Percentiles rank a stretch among this genome's conserved stretches.
These are phyloP conservation scores for Pinctada fucata DNA, from an alignment of 2,888 invertebrate genomes.

Conservation along the genomic window DNA sequence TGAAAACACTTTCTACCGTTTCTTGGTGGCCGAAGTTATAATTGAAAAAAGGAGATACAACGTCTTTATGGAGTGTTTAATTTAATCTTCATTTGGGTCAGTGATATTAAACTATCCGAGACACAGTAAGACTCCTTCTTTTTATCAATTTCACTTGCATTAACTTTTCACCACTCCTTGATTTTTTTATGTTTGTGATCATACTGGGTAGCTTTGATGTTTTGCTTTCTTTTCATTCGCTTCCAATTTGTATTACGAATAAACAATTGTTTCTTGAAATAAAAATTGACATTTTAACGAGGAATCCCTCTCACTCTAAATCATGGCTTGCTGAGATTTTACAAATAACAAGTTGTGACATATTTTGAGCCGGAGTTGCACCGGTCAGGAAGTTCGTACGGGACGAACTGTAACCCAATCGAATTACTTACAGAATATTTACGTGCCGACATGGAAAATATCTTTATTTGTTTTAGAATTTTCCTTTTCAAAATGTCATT, in stretches of 20 bases:
- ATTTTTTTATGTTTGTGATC: too few species aligned
- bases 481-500: too few species aligned
- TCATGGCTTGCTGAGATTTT: too few species aligned
- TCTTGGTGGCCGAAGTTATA: neutral
- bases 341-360: too few species aligned
- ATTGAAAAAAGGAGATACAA: neutral
- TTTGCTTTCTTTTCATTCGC: neutral
- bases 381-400: neutral
- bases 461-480: too few species aligned
- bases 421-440: neutral
- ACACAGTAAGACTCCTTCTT: neutral
- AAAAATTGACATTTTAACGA: neutral
- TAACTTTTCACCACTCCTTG: neutral
- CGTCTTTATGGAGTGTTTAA: conserved; percentile 8
- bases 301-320: neutral
- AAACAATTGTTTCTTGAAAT: neutral
- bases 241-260: neutral
- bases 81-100: conserved; percentile 16
- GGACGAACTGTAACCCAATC: neutral
- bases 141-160: neutral
- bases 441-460: neutral
- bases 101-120: conserved; percentile 1
- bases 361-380: too few species aligned
- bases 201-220: neutral
- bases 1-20: neutral